phyloP scores from a whole-genome alignment of 1,140 invertebrate genomes.

The Drosophila lacertosa region DNA sequence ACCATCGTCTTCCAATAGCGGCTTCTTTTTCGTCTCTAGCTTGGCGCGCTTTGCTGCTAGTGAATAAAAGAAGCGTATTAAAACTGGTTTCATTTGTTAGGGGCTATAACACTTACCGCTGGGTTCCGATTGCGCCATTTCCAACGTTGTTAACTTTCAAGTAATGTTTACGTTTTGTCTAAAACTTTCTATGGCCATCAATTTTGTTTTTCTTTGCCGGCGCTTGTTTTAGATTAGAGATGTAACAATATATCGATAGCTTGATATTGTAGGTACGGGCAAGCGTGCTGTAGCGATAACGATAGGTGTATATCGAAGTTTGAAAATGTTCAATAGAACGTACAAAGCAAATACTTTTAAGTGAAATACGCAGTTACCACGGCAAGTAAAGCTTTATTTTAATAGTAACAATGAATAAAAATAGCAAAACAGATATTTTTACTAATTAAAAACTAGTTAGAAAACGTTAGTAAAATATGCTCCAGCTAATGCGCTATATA shows the following conservation, averaged over 20 bases:
- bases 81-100: background rate
- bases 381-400: no score
- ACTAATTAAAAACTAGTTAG: no score
- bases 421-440: no score
- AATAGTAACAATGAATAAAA: no score
- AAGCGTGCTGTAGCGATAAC: background rate
- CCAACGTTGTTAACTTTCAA: background rate
- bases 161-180: conserved; percentile 32
- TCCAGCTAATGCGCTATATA: no score
- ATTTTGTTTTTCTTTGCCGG: conserved; percentile 34
- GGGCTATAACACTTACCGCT: conserved; percentile 19
- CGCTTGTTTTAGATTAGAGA: conserved; percentile 13
- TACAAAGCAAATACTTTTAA: no score
- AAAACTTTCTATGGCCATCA: conserved; percentile 9
- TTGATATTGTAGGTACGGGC: background rate
- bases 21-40: conserved; percentile 50
- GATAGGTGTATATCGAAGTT: background rate
- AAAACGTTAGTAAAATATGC: no score
- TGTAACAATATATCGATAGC: conserved; percentile 3
- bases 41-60: conserved; percentile 53
- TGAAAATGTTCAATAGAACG: no score
- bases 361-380: no score
- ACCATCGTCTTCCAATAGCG: conserved; percentile 62
- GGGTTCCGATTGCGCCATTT: conserved; percentile 56
- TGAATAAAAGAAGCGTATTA: background rate